phyloP scores from a whole-genome alignment of 2,888 invertebrate species.

The Magallana nippona region DNA sequence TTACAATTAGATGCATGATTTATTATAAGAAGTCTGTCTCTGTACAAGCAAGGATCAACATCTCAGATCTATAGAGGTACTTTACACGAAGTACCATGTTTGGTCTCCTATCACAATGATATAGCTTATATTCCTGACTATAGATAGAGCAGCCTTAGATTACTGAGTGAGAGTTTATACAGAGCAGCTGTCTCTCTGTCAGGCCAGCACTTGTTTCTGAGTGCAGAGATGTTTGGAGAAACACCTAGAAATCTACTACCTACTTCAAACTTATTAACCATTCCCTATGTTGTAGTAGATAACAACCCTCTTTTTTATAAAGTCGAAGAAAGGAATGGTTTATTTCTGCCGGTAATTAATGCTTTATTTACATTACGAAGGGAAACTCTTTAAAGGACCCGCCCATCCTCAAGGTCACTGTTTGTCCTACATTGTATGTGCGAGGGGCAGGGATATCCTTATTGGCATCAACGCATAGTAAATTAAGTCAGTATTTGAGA shows the following conservation, averaged over 20 bases:
- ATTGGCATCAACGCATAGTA: no score
- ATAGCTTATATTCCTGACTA: no score
- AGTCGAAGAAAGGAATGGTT: neutral
- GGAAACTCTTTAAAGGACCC: neutral
- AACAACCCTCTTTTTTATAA: neutral
- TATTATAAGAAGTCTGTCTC: no score
- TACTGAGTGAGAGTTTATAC: neutral
- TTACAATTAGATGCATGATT: no score
- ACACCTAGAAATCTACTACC: constrained; percentile 1
- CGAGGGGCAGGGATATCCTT: no score
- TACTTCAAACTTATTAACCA: neutral
- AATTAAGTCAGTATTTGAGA: no score
- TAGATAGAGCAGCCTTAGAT: neutral
- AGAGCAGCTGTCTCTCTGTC: neutral
- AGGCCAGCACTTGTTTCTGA: neutral
- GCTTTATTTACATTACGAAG: neutral
- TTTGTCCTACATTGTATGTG: neutral
- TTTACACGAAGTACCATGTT: no score
- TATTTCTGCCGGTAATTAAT: neutral
- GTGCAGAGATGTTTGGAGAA: constrained; percentile 12
- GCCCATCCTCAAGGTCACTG: neutral
- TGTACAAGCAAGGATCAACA: no score
- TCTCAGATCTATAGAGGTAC: no score
- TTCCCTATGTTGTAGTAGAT: neutral
- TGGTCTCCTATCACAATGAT: no score